These are phyloP conservation scores for Catharus bicknelli DNA, from an alignment of 2,113 vertebrate genomes.

Conservation along the genomic window DNA sequence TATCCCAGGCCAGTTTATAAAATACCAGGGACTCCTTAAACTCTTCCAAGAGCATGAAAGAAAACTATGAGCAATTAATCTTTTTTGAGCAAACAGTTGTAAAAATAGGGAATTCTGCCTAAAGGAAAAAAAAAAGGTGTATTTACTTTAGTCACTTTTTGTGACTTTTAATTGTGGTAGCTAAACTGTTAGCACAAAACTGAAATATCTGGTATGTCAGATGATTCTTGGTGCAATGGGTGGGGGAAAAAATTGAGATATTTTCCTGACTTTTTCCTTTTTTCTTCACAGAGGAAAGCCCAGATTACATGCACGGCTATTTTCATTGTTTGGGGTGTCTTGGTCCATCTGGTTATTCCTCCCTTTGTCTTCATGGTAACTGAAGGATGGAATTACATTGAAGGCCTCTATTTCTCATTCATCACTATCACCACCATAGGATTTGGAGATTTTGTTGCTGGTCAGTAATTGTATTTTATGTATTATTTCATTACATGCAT, in stretches of 20 bases:
- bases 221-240: not conserved
- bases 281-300: conserved; percentile 84
- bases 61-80: not conserved
- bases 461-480: conserved; percentile 66
- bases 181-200: not conserved
- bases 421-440: conserved; percentile 97
- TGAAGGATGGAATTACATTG: conserved; percentile 93
- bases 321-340: conserved; percentile 93
- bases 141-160: not conserved
- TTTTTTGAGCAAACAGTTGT: not conserved
- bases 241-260: not conserved
- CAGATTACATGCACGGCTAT: conserved; percentile 95
- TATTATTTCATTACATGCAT: not conserved
- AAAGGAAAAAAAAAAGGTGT: not conserved
- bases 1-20: not conserved
- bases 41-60: not conserved
- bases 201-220: not conserved
- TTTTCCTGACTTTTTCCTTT: not conserved
- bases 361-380: conserved; percentile 96
- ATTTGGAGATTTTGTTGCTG: conserved; percentile 95
- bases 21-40: not conserved
- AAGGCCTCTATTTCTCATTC: conserved; percentile 96
- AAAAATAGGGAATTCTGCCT: not conserved
- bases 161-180: not conserved
- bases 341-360: conserved; percentile 93